Conservation (phyloP, 1,140 invertebrate species). For the Lucilia sericata region DNA sequence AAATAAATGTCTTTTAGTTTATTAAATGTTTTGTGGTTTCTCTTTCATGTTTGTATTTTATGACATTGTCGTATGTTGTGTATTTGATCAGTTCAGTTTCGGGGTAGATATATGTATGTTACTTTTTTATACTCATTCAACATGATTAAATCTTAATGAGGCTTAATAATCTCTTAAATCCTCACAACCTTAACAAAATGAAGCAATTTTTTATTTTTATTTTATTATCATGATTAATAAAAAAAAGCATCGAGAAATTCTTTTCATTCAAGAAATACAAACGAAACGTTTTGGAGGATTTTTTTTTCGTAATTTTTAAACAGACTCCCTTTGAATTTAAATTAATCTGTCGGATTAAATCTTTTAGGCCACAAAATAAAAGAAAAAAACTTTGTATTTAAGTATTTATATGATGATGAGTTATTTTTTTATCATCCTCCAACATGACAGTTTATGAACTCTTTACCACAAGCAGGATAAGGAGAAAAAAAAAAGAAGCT, state of each 20-base stretch:
- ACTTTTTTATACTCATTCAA: constrained; percentile 44
- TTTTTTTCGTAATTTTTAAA: not conserved
- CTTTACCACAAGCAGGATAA: not conserved
- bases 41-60: not conserved
- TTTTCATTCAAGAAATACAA: constrained; percentile 8
- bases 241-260: not conserved
- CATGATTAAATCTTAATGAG: constrained; percentile 63
- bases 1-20: not conserved
- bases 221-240: constrained; percentile 10
- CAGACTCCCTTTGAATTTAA: constrained; percentile 48
- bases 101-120: too few relatives aligned
- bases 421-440: not conserved
- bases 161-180: constrained; percentile 57
- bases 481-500: not conserved
- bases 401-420: not conserved
- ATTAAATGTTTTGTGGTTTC: constrained; percentile 8
- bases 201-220: constrained; percentile 7
- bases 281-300: not conserved
- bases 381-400: not conserved
- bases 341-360: constrained; percentile 66
- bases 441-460: constrained; percentile 23
- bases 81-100: not conserved
- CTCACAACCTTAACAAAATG: constrained; percentile 57
- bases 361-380: not conserved
- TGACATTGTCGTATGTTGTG: not conserved